Percentiles rank a stretch among this genome's conserved stretches.
phyloP scores from a whole-genome alignment of 2,888 invertebrate genomes.

The Xestia c-nigrum region DNA sequence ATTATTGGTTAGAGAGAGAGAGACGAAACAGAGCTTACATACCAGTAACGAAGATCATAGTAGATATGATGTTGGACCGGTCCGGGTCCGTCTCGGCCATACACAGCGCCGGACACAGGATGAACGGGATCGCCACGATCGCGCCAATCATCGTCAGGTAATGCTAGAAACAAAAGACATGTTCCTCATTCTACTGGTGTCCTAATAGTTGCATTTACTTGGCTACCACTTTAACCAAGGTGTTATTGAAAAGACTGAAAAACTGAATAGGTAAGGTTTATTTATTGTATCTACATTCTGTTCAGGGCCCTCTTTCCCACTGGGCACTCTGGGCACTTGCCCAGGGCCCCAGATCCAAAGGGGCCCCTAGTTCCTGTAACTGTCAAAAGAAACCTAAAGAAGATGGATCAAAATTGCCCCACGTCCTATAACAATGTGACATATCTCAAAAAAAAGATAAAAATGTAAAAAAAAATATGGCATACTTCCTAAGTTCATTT shows the following conservation, averaged over 20 bases:
- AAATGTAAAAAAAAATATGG: too few relatives aligned
- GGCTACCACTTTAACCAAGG: background rate
- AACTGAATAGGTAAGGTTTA: background rate
- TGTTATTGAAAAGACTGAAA: background rate
- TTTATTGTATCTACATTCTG: background rate
- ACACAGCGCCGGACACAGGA: conserved; percentile 95
- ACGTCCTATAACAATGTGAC: too few relatives aligned
- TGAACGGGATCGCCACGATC: conserved; percentile 95
- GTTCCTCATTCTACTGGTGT: background rate
- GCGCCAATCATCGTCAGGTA: conserved; percentile 96
- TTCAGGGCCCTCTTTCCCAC: too few relatives aligned
- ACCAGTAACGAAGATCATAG: conserved; percentile 95
- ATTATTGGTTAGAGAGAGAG: background rate
- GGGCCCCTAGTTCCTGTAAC: too few relatives aligned
- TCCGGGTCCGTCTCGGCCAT: conserved; percentile 94
- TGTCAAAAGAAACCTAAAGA: too few relatives aligned
- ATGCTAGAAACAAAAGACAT: conserved; percentile 87
- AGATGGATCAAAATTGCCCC: too few relatives aligned
- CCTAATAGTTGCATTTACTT: background rate
- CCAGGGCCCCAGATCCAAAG: too few relatives aligned
- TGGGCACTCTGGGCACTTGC: too few relatives aligned
- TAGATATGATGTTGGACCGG: conserved; percentile 94
- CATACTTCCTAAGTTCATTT: too few relatives aligned
- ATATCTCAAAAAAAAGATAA: too few relatives aligned
- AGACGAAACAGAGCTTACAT: conserved; percentile 28